Percentiles rank a stretch among this genome's conserved stretches.
phyloP scores from a whole-genome alignment of 2,888 invertebrate genomes.

The Yponomeuta sedellus region DNA sequence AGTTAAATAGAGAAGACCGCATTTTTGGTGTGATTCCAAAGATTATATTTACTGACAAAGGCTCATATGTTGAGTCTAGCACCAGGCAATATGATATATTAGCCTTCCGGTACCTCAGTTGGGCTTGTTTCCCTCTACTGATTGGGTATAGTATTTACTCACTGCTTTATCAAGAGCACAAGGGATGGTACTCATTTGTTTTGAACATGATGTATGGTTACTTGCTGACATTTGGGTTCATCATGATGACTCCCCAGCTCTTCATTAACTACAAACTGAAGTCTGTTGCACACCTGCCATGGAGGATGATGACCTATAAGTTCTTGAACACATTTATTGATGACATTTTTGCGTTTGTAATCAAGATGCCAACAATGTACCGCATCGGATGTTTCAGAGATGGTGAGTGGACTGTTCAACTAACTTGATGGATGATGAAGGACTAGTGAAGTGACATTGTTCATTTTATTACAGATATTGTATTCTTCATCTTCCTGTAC shows the following conservation, averaged over 20 bases:
- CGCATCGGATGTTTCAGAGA: slow-evolving; percentile 98
- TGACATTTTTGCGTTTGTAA: slow-evolving; percentile 99
- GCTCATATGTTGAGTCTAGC: slow-evolving; percentile 95
- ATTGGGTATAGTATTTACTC: slow-evolving; percentile 97
- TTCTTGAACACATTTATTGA: slow-evolving; percentile 99
- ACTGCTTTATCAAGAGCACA: slow-evolving; percentile 95
- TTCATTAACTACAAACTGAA: slow-evolving; percentile 99
- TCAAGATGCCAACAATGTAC: slow-evolving; percentile 99
- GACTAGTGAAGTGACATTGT: neutral
- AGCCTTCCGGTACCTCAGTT: slow-evolving; percentile 97
- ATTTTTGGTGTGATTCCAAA: slow-evolving; percentile 88
- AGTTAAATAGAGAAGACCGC: slow-evolving; percentile 83
- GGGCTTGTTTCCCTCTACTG: slow-evolving; percentile 95
- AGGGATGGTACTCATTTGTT: slow-evolving; percentile 99
- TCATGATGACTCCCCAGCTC: slow-evolving; percentile 99
- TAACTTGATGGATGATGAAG: neutral
- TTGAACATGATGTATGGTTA: slow-evolving; percentile 98
- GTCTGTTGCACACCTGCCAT: slow-evolving; percentile 98
- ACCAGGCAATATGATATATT: slow-evolving; percentile 96
- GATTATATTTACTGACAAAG: slow-evolving; percentile 92
- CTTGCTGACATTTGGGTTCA: slow-evolving; percentile 98
- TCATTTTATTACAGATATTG: slow-evolving; percentile 84
- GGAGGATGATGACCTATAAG: slow-evolving; percentile 99
- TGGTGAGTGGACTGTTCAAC: slow-evolving; percentile 67
- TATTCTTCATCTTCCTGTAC: slow-evolving; percentile 99